phyloP scores from a whole-genome alignment of 1,140 invertebrate genomes.

The Drosophila santomea region DNA sequence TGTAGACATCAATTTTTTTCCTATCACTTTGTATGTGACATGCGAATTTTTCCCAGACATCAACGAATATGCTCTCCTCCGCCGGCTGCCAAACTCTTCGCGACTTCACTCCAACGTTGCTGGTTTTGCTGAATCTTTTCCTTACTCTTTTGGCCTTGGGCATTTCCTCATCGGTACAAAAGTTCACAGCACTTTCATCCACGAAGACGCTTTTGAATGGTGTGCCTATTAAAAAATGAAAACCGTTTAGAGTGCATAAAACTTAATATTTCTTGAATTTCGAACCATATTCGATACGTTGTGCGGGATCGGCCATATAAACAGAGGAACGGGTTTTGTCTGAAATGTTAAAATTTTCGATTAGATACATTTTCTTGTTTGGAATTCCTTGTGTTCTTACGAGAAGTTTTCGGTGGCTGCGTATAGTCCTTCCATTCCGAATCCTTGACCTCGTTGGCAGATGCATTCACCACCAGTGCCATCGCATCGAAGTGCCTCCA shows the following conservation, averaged over 20 bases:
- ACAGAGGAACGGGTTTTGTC: conserved; percentile 3
- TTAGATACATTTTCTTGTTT: too few species aligned
- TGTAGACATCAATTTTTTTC: conserved; percentile 27
- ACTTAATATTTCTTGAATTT: background rate
- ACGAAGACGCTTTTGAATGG: conserved; percentile 17
- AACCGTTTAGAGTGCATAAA: background rate
- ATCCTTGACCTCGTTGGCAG: conserved; percentile 3
- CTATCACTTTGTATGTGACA: conserved; percentile 12
- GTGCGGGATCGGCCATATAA: conserved; percentile 8
- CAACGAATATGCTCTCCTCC: conserved; percentile 28
- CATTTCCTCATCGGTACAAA: conserved; percentile 18
- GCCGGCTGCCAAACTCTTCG: conserved; percentile 17
- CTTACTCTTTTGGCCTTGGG: background rate
- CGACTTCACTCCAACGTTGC: background rate
- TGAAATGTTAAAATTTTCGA: background rate
- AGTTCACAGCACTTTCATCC: conserved; percentile 2
- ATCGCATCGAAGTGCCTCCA: conserved; percentile 26
- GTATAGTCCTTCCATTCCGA: conserved; percentile 17
- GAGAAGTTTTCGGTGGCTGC: conserved; percentile 2
- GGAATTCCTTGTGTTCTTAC: conserved; percentile 1
- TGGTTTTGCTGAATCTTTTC: background rate
- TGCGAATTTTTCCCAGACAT: conserved; percentile 28
- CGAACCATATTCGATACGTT: background rate
- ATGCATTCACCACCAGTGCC: background rate
- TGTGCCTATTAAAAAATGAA: background rate